phyloP scores from a whole-genome alignment of 2,888 invertebrate genomes.

The Andrena bicolor region DNA sequence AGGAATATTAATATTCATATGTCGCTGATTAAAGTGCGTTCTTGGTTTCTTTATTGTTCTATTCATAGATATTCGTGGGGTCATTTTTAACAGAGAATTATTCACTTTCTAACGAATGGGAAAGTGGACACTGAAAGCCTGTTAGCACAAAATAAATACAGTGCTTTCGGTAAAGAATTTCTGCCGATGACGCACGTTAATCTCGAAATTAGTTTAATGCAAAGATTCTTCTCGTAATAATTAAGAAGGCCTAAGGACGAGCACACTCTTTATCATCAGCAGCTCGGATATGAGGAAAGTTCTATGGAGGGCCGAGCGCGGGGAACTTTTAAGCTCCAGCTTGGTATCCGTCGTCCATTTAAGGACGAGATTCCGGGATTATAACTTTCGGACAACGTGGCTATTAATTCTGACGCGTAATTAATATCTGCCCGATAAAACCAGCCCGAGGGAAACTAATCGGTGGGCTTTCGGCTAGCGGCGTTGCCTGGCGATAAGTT shows the following conservation, averaged over 20 bases:
- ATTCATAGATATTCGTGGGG: not conserved
- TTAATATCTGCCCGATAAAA: slow-evolving; percentile 62
- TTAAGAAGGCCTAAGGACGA: slow-evolving; percentile 44
- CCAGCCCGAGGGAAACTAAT: slow-evolving; percentile 44
- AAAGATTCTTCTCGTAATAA: slow-evolving; percentile 40
- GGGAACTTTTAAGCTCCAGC: slow-evolving; percentile 62
- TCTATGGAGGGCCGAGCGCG: slow-evolving; percentile 30
- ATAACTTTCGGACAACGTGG: slow-evolving; percentile 52
- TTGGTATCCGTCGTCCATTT: slow-evolving; percentile 43
- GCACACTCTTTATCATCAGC: slow-evolving; percentile 40
- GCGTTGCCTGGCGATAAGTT: slow-evolving; percentile 19
- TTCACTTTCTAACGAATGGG: too few species aligned
- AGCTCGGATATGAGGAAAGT: slow-evolving; percentile 64
- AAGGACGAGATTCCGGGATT: slow-evolving; percentile 61
- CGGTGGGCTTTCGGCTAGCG: slow-evolving; percentile 2
- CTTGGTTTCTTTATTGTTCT: not conserved
- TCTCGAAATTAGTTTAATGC: slow-evolving; percentile 13
- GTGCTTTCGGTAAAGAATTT: too few species aligned
- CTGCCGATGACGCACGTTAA: too few species aligned
- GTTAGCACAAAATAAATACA: too few species aligned
- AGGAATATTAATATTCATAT: slow-evolving; percentile 35
- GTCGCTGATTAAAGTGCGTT: not conserved
- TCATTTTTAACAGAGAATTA: not conserved
- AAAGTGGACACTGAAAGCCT: too few species aligned
- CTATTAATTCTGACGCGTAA: slow-evolving; percentile 62